Evolutionary conservation across 2,113 vertebrate genomes (phyloP).

Genomic region (Otis tarda): DNA sequence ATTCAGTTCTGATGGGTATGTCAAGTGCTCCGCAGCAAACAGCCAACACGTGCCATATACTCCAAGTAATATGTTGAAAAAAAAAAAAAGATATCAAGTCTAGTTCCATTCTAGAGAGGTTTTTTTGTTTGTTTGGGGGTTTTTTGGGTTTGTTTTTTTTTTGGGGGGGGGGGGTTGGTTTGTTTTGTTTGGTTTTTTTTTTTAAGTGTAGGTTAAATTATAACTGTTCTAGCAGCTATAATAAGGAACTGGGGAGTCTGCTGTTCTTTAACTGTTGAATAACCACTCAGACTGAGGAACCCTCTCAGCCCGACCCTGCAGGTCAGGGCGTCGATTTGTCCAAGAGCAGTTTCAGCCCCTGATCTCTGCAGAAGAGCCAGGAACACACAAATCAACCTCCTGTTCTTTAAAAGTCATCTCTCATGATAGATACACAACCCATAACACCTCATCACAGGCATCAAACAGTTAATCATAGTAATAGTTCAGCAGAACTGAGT

Average conservation of each 20-base stretch:
- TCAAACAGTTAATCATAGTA: neutral
- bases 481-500: neutral
- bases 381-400: neutral
- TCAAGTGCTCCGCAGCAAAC: neutral
- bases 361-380: neutral
- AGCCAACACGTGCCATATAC: neutral
- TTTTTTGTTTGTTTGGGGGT: too few species aligned
- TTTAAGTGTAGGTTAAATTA: conserved; percentile 6
- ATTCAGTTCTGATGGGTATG: neutral
- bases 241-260: neutral
- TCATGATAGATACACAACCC: neutral
- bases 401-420: neutral
- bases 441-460: neutral
- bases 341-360: neutral
- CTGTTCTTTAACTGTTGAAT: neutral
- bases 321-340: neutral
- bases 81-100: neutral
- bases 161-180: too few species aligned
- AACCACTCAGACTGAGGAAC: neutral
- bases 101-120: neutral
- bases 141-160: neutral
- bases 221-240: neutral
- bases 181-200: neutral
- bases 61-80: neutral
- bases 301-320: neutral